Conservation (phyloP, 2,113 vertebrate genomes). For the Tachysurus vachellii region DNA sequence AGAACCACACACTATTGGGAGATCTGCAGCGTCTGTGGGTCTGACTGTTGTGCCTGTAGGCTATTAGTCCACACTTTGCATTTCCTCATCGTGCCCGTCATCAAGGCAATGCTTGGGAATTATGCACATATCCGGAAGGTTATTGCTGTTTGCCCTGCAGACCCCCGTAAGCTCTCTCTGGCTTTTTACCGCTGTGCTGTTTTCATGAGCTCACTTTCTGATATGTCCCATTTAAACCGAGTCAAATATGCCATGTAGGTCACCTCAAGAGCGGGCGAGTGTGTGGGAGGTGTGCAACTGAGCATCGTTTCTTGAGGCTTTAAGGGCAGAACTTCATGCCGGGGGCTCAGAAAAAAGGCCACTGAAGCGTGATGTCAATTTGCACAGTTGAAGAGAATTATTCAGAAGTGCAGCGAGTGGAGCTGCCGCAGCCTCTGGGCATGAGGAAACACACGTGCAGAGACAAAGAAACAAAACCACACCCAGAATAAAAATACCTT, state of each 20-base stretch:
- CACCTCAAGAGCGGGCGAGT: neutral
- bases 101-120: neutral
- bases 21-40: neutral
- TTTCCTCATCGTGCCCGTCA: neutral
- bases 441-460: constrained; percentile 8
- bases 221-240: neutral
- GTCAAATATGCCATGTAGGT: neutral
- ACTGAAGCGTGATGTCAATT: constrained; percentile 1
- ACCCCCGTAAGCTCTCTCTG: neutral
- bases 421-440: constrained; percentile 22
- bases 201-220: neutral
- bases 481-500: constrained; percentile 13
- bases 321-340: constrained; percentile 7
- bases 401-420: constrained; percentile 25
- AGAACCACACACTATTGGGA: constrained; percentile 9
- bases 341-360: neutral
- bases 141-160: neutral
- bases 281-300: neutral
- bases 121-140: neutral
- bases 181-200: neutral
- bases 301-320: neutral
- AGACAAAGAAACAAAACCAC: neutral
- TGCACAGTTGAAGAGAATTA: constrained; percentile 33
- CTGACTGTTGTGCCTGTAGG: constrained; percentile 6
- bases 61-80: constrained; percentile 26